Evolutionary conservation across 2,888 invertebrate genomes (phyloP).

Genomic region (Athalia circularis): DNA sequence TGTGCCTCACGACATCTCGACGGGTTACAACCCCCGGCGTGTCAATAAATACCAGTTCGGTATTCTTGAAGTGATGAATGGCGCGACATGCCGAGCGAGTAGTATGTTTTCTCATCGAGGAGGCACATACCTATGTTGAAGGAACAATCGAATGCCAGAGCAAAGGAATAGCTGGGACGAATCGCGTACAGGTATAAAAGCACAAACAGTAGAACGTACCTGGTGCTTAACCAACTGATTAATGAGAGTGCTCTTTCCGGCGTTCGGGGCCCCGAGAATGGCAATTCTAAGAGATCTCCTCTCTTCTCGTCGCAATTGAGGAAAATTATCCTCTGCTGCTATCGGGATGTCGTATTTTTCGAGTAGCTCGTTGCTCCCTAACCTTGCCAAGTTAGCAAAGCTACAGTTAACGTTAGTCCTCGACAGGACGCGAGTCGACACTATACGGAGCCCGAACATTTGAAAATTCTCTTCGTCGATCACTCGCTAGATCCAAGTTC

Average conservation of each 20-base stretch:
- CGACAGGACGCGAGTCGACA: conserved; percentile 17
- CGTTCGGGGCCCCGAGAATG: conserved; percentile 95
- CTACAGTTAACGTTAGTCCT: background rate
- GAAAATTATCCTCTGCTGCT: conserved; percentile 29
- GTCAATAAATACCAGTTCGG: conserved; percentile 94
- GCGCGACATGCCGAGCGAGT: conserved; percentile 86
- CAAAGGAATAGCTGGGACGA: conserved; percentile 1
- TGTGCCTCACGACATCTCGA: conserved; percentile 80
- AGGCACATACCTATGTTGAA: conserved; percentile 85
- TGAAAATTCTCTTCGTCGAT: background rate
- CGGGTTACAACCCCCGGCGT: conserved; percentile 92
- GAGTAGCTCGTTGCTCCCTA: conserved; percentile 26
- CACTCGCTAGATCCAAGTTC: background rate
- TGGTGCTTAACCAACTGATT: conserved; percentile 89
- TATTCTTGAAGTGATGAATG: conserved; percentile 83
- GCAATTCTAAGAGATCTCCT: conserved; percentile 82
- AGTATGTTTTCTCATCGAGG: conserved; percentile 94
- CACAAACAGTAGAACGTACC: conserved; percentile 73
- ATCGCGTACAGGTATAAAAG: background rate
- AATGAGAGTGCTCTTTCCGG: conserved; percentile 96
- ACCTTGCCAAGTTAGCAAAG: conserved; percentile 2
- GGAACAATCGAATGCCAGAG: conserved; percentile 4
- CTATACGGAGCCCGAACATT: conserved; percentile 29
- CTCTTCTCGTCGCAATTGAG: conserved; percentile 39
- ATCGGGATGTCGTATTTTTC: conserved; percentile 14